Evolutionary conservation across 2,113 vertebrate species (phyloP).

Genomic region (Rousettus leschenaultii): DNA sequence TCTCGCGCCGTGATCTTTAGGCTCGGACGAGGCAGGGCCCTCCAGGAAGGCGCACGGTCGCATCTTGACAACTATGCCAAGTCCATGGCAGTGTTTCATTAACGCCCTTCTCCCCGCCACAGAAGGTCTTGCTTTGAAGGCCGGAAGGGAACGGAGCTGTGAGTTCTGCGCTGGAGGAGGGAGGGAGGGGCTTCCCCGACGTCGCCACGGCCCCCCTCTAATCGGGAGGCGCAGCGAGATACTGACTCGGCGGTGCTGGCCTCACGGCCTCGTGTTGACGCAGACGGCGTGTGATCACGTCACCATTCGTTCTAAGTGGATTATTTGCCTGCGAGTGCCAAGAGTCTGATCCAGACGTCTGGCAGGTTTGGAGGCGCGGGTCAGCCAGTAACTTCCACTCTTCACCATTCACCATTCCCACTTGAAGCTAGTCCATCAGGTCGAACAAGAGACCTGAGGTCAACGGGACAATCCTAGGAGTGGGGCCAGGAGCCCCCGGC

Average conservation of each 20-base stretch:
- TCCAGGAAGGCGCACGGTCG: background rate
- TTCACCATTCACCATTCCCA: background rate
- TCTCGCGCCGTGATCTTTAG: background rate
- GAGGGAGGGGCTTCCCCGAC: background rate
- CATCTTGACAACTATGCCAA: background rate
- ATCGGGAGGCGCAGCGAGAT: background rate
- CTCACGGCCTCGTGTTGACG: too few relatives aligned
- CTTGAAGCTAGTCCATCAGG: slow-evolving; percentile 41
- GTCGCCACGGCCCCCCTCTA: background rate
- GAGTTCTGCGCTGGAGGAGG: background rate
- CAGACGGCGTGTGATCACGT: too few relatives aligned
- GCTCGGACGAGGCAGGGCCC: background rate
- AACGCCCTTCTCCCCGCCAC: background rate
- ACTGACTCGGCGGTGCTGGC: background rate
- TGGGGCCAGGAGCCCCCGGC: fast-evolving
- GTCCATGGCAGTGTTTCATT: background rate
- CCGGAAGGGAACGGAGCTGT: background rate
- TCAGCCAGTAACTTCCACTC: background rate
- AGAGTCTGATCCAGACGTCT: background rate
- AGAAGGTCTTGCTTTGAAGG: background rate
- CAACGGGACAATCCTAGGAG: background rate
- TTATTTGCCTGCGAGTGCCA: background rate
- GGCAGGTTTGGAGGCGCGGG: background rate
- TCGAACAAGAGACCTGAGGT: background rate
- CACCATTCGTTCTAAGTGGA: background rate